Evolutionary conservation across 92 coral and sea anemone genomes (phyloP).

Genomic region (Epizoanthus scotinus): DNA sequence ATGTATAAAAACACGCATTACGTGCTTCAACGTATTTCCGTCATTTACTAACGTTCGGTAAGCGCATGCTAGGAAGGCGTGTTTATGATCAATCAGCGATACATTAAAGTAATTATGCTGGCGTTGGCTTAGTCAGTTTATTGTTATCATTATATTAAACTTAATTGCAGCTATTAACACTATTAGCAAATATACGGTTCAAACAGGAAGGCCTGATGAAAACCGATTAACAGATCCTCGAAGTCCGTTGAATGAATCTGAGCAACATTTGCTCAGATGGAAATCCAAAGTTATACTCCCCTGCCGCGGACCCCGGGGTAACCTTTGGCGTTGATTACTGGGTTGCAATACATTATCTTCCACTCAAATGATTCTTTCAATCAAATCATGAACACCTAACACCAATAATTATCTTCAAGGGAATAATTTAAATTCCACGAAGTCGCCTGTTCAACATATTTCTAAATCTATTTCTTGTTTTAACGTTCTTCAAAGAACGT

Average conservation of each 20-base stretch:
- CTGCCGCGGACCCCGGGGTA: not conserved
- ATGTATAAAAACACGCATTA: not conserved
- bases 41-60: not conserved
- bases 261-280: not conserved
- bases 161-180: slow-evolving; percentile 21
- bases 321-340: not conserved
- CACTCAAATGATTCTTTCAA: not conserved
- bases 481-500: too few relatives aligned
- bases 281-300: not conserved
- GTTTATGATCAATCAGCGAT: not conserved
- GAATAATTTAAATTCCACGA: too few relatives aligned
- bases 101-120: not conserved
- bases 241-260: not conserved
- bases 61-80: not conserved
- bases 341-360: not conserved
- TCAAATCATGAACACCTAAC: not conserved
- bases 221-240: not conserved
- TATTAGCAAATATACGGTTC: not conserved
- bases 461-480: too few relatives aligned
- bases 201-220: not conserved
- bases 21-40: not conserved
- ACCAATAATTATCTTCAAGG: not conserved
- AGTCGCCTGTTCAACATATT: too few relatives aligned
- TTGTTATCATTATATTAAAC: slow-evolving; percentile 6
- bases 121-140: not conserved